Base-by-base conservation (phyloP, 2,113 vertebrate species). In the Aptenodytes forsteri region DNA sequence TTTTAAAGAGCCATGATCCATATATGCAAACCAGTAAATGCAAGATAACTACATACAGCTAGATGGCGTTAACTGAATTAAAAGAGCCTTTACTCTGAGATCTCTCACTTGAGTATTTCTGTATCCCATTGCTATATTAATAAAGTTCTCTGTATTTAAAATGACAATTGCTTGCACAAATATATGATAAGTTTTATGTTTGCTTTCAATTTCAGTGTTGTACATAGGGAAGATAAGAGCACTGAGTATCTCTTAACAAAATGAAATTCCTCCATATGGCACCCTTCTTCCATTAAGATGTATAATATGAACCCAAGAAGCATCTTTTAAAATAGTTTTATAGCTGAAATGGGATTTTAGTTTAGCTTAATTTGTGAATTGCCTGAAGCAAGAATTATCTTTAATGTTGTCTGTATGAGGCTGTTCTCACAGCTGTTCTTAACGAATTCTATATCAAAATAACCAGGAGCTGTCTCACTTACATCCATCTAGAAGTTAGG, bases 341-440 rank as follows among this genome's bases (percentile, higher is more conserved):
- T 86, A 88, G 78, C 55, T 91, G 89, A 90, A 96, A 95, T 78
- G 79, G 71, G 78, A 80, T 77, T 96, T 95, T 93, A 96, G 84
- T 95, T 96, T 89, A 89, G 81, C 91, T 91, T 97, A 94, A 96
- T 96, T 96, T 80, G 91, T 96, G 95, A 96, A 94, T 91, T 95
- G 94, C 96, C 89, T 90, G 75, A 90, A 91, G 94, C 84, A 93
- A 89, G 94, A 93, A 95, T 91, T 97, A 89, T 93, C 91, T 88
- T 77, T 96, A 92, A 90, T 82, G 81, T 56, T 96, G n/a, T 79
- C 70, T 96, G 25, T 79, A 30, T 83, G 58, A 90, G 91, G 65
- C 76, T 89, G 65, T 80, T 90, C 83, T 79, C 81, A 69, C 82
- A 95, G 88, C 65, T 96, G 87, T 70, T 96, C 84, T 91, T 90